Base-by-base conservation (phyloP, 2,113 vertebrate genomes). In the Sapajus apella region DNA sequence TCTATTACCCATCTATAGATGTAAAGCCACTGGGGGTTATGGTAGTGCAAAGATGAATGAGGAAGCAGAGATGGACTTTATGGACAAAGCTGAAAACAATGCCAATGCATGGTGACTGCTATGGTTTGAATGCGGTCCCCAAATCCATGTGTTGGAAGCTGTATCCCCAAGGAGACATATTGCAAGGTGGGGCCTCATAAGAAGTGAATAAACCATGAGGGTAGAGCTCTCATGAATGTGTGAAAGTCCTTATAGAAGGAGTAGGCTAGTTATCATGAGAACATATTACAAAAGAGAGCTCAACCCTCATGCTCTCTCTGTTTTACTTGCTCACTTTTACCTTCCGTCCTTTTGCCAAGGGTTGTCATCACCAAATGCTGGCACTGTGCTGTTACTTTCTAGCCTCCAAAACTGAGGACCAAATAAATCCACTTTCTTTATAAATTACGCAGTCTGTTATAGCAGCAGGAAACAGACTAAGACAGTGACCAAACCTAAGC, bases 51-150 rank as follows among this genome's bases (percentile, higher is more conserved):
- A 90, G 68, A 87, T 12, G 18, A 47, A 0, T 37, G n/a, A 14
- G 8, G 23, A 5, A 47, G 37, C 30, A 64, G 11, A 80, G 2
- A 1, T 52, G 3, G 1, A 18, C 61, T 37, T 86, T 76, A 45
- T 27, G 20, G 8, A 0, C 45, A 77, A 82, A 66, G 4, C 66
- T 89, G 35, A 75, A 76, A 83, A 72, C 5, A 80, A 8, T 40
- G 61, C 4, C 47, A 79, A 0, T 40, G 3, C 0, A 0, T 40
- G 8, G 25, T 77, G 75, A 47, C 16, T 3, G 43, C 43, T 47
- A 18, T 47, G 43, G 75, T 18, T 47, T 47, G 27, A 77, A 32
- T 17, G 14, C 47, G 14, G 30, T 4, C 27, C 8, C 27, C 27
- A 32, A 32, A 47, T 77, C 17, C 27, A 32, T 18, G 43, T 32